Conservation (phyloP, 2,113 vertebrate genomes). For the Ceyx melanurus region DNA sequence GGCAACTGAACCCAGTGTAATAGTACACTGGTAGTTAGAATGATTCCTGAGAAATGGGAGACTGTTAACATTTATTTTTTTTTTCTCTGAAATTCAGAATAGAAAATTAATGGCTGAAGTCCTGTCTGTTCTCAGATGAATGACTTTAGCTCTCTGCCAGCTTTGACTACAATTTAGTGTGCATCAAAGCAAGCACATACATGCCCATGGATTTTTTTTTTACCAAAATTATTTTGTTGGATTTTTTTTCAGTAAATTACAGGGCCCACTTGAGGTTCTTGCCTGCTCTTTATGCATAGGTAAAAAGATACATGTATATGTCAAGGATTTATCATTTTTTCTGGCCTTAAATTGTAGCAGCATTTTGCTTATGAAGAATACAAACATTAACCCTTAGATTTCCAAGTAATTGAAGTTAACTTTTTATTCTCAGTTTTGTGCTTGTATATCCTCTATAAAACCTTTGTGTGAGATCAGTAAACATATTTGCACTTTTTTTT, state of each 20-base stretch:
- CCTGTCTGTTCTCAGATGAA: conserved; percentile 19
- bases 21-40: background rate
- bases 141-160: background rate
- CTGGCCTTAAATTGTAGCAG: background rate
- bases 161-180: background rate
- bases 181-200: background rate
- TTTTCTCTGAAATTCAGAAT: conserved; percentile 11
- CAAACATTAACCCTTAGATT: background rate
- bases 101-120: background rate
- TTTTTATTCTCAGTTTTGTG: background rate
- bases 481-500: background rate
- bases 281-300: background rate
- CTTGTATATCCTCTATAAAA: background rate
- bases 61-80: background rate
- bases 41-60: background rate
- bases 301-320: background rate
- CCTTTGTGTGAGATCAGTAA: background rate
- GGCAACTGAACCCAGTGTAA: background rate
- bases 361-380: background rate
- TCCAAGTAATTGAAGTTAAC: background rate
- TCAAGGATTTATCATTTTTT: background rate
- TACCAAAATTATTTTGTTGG: background rate
- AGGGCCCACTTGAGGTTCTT: background rate
- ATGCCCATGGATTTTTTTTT: background rate
- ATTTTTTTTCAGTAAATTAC: background rate